Evolutionary conservation across 2,888 invertebrate species (phyloP), one percentile per base, ranked within the genome.

Genomic region (Cephonodes hylas): DNA sequence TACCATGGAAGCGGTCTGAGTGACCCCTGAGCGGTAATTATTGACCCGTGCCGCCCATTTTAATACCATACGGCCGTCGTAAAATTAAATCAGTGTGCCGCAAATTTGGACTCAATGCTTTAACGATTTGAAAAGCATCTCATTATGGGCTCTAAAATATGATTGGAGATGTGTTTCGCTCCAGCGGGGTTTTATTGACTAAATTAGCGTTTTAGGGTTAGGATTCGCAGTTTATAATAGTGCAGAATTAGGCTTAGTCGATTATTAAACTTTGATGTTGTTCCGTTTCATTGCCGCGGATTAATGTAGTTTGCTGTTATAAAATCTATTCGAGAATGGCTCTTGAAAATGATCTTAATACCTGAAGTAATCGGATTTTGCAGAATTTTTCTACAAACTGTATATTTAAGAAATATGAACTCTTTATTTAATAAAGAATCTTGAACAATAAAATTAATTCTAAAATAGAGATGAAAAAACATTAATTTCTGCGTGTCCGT

Each of bases 81-180:
- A 73, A 79, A 76, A 77, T 79, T 74, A 80, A 82, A 85, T 85
- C 83, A 82, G 72, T 73, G 63, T 68, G 66, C 70, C 15, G 25
- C 15, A 15, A 74, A 70, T 77, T 79, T 75, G 74, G 76, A 75
- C 73, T 76, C 71, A 77, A 75, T 75, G 64, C 71, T 76, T 76
- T 75, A 76, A 77, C 74, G 68, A 69, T 63, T 69, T 71, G 70
- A 61, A 70, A 67, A 66, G 53, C 64, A 63, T 62, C 71, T 67
- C 66, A 71, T 68, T 70, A 68, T 61, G 59, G 22, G 53, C 58
- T 64, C 69, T 67, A 65, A 68, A 67, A 62, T 53, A 48, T 53
- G 53, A 53, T 53, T 53, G 53, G 31, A 31, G 8, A 27, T 18
- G n/a, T 23, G 22, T 25, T n/a, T 46, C n/a, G n/a, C 23, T 53